Evolutionary conservation across 2,797 vertebrate genomes (phyloP), one percentile per base, ranked within the genome.

Genomic region (Psittacula derbiana): DNA sequence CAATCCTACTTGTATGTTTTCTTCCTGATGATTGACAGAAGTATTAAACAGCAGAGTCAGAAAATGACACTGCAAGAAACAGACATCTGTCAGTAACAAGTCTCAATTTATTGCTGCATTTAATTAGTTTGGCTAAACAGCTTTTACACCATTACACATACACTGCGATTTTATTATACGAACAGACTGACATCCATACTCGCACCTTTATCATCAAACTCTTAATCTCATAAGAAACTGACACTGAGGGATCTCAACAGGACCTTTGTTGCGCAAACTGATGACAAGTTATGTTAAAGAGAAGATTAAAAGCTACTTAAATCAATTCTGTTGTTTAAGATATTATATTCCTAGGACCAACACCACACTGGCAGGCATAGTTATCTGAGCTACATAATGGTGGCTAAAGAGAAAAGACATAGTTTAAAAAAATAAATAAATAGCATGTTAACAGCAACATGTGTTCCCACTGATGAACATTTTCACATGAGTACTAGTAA

Each of bases 21-120:
- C 52, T 82, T 85, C 47, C 67, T 33, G 41, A 53, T 31, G 33
- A 78, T 2, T 49, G 80, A 91, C 44, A 70, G 16, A 81, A 21
- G 10, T 14, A 87, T 67, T 78, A 87, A 93, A 89, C 23, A 80
- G 60, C 71, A 84, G 62, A 50, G 31, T 75, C 58, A 67, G 55
- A 87, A 79, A 25, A 44, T 2, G 10, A 86, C 53, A 65, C 46
- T 41, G 70, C 47, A 73, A 64, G 55, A 96, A 73, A 60, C 83
- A 94, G 86, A 83, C 60, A 90, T 78, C 83, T 94, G 74, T 49
- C 70, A 71, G 71, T 86, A 88, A 62, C 46, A 74, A 80, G 23
- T 72, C 87, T 75, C 75, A 65, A 65, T 86, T 58, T 78, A 88
- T 33, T 65, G 28, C 57, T 74, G 41, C 58, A 58, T 90, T 90